phyloP scores from a whole-genome alignment of 2,113 vertebrate species.

The Pelecanoides urinatrix region DNA sequence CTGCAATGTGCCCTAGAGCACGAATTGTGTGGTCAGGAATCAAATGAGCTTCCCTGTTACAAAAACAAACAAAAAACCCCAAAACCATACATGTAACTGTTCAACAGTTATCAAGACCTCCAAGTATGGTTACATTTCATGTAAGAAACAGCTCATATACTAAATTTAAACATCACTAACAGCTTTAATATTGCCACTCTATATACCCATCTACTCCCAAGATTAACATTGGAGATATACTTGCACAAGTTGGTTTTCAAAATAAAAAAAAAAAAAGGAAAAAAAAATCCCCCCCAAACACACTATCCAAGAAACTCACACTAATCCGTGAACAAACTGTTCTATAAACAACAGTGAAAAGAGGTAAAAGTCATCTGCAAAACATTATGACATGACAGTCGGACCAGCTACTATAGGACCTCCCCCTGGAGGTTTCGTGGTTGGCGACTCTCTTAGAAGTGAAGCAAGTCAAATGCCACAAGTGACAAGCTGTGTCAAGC shows the following conservation, averaged over 20 bases:
- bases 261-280: background rate
- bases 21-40: constrained; percentile 97
- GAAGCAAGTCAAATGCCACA: background rate
- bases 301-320: background rate
- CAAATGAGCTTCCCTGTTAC: constrained; percentile 87
- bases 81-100: background rate
- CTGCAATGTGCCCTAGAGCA: constrained; percentile 91
- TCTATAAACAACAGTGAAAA: background rate
- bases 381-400: background rate
- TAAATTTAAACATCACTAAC: background rate
- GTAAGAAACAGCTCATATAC: background rate
- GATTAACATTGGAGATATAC: background rate
- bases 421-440: background rate
- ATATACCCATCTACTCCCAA: background rate
- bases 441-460: background rate
- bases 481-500: background rate
- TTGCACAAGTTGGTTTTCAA: background rate
- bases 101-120: background rate
- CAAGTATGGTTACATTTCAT: background rate
- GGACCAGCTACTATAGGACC: background rate
- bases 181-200: background rate
- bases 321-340: background rate
- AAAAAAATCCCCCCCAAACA: background rate
- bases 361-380: background rate
- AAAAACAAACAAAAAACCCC: background rate